A percentile compares a stretch with the other conserved stretches of the same genome.
Evolutionary conservation across 1,140 invertebrate genomes (phyloP).

Genomic region (Polypedilum vanderplanki): DNA sequence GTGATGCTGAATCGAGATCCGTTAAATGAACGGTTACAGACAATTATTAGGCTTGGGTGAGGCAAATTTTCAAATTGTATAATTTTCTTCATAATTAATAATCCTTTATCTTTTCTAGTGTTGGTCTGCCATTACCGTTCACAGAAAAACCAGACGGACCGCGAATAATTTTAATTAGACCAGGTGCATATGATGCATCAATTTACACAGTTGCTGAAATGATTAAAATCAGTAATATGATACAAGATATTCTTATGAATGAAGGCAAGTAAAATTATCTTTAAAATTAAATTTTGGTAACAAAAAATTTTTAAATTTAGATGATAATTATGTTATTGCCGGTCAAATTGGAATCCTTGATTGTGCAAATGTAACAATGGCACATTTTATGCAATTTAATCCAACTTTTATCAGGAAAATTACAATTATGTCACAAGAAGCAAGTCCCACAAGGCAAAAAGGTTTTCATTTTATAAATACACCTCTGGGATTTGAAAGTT

Average conservation of each 20-base stretch:
- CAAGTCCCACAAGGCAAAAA: constrained; percentile 36
- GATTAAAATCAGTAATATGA: constrained; percentile 30
- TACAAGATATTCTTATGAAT: constrained; percentile 23
- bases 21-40: constrained; percentile 7
- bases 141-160: constrained; percentile 33
- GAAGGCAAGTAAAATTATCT: neutral
- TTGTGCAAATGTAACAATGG: constrained; percentile 38
- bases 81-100: neutral
- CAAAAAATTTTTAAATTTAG: constrained; percentile 32
- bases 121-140: constrained; percentile 4
- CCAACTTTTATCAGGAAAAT: constrained; percentile 44
- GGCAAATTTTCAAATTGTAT: neutral
- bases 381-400: constrained; percentile 42
- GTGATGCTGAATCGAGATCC: constrained; percentile 32
- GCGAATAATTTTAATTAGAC: constrained; percentile 42
- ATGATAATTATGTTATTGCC: constrained; percentile 40
- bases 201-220: constrained; percentile 32
- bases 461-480: constrained; percentile 37
- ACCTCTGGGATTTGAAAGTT: constrained; percentile 34
- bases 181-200: constrained; percentile 41
- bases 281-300: neutral
- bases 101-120: neutral
- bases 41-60: constrained; percentile 32
- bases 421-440: constrained; percentile 43
- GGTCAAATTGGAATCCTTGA: constrained; percentile 44